Evolutionary conservation across 2,888 invertebrate species (phyloP), one percentile per base, ranked within the genome.

Genomic region (Furcula furcula): DNA sequence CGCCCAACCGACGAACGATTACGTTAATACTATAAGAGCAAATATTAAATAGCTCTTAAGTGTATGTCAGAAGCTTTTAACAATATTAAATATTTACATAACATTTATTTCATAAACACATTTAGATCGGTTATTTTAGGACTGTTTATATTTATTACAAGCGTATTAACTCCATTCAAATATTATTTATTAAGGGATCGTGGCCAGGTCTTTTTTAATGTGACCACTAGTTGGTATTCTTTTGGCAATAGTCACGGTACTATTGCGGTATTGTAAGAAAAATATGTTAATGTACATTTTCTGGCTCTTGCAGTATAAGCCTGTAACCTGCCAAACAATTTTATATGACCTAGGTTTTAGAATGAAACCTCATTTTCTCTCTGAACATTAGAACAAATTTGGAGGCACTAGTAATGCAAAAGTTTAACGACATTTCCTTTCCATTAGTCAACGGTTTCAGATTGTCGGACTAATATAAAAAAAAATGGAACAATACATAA

Each of bases 21-120:
- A 95, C 73, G 43, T 93, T 92, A n/a, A 95, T 89, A 36, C 94
- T 93, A 55, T 15, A 13, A 25, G 4, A 3, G 7, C 3, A 29
- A 20, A 1, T 7, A 16, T 2, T n/a, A 21, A 21, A 21, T 6
- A 21, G 3, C n/a, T 6, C 3, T 13, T 3, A 25, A 7, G 7
- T 7, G n/a, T 14, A 13, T 6, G n/a, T 25, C 4, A 2, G 6
- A 4, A 6, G 7, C 7, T 12, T 7, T 21, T 6, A 3, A 16
- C 4, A 16, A 16, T 10, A 22, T 7, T 22, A 10, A 10, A 10
- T 9, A 10, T 10, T 10, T 22, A 4, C 9, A 22, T 3, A 3
- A 3, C 9, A 10, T 22, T 9, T 22, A 2, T 3, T 4, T 3
- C 10, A 4, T 9, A 4, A 2, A 22, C 3, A 10, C 9, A 2